phyloP scores from a whole-genome alignment of 2,888 invertebrate genomes.

The Cerceris ruficornis region DNA sequence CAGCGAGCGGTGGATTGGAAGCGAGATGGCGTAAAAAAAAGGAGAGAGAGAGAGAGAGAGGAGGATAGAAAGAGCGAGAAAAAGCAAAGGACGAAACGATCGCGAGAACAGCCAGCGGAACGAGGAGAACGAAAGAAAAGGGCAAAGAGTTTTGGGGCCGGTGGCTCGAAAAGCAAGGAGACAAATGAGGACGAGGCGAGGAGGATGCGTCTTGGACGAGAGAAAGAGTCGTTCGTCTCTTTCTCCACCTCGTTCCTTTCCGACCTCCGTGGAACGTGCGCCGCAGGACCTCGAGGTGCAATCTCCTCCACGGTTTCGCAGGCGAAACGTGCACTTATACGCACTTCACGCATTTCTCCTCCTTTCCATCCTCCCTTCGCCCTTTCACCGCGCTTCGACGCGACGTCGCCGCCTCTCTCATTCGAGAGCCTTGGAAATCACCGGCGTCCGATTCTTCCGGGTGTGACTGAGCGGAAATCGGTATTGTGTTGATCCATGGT shows the following conservation, averaged over 20 bases:
- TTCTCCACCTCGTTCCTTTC: conserved; percentile 10
- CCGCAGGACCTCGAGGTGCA: conserved; percentile 66
- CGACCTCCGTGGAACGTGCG: conserved; percentile 41
- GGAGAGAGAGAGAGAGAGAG: conserved; percentile 19
- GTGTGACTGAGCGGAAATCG: conserved; percentile 75
- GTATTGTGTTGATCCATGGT: conserved; percentile 62
- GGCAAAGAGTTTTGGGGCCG: conserved; percentile 48
- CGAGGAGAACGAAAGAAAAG: conserved; percentile 46
- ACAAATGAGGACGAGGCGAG: conserved; percentile 65
- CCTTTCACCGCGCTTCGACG: conserved; percentile 5
- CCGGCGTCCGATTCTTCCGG: conserved; percentile 65
- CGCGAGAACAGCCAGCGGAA: conserved; percentile 12
- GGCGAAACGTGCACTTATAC: conserved; percentile 67
- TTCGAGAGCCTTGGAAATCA: conserved; percentile 63
- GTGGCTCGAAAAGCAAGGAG: conserved; percentile 67
- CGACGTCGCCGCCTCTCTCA: conserved; percentile 33
- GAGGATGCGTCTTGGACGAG: conserved; percentile 50
- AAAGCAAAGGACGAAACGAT: conserved; percentile 7
- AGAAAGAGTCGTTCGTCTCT: conserved; percentile 23
- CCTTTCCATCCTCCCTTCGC: conserved; percentile 29
- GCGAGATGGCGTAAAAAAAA: conserved; percentile 57
- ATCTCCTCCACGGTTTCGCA: conserved; percentile 67
- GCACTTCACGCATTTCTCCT: conserved; percentile 61
- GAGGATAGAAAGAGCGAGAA: conserved; percentile 18
- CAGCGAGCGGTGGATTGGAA: conserved; percentile 58